Evolutionary conservation across 2,113 vertebrate species (phyloP), one percentile per base, ranked within the genome.

Genomic region (Caloenas nicobarica): DNA sequence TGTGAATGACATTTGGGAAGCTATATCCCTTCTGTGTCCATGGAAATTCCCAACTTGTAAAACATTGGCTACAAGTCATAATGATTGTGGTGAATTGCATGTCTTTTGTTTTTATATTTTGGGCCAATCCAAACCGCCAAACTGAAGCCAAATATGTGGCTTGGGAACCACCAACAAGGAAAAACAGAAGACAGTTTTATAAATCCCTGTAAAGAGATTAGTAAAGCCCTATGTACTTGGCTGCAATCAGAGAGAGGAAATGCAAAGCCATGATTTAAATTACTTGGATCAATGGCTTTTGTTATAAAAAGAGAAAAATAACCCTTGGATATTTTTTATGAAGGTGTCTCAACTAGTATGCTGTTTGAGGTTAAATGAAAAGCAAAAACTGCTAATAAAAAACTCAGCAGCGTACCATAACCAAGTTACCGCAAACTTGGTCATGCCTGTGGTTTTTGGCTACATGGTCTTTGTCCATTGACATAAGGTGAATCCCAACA

Each of bases 71-170:
- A 38, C 65, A 88, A 93, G 40, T 83, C 60, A 72, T 72, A 89
- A 80, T 13, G 10, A 57, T 53, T 0, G 1, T 11, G 17, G 42
- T 60, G 46, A 93, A 83, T 31, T 56, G 31, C 33, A 70, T 36
- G 90, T 28, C 29, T 94, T 93, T 78, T 66, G 28, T 76, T 94
- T 93, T 96, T 66, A 91, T 91, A 42, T 88, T 94, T 81, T 83
- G 53, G 51, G 64, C 81, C 66, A 89, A 36, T 56, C 9, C 54
- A 88, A 65, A 42, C 24, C 4, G n/a, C 10, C 12, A 86, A 19
- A 93, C 0, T 34, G 76, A 88, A 91, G 82, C 79, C 68, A 91
- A 71, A 74, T 60, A 48, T 1, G 10, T 48, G 54, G 29, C 66
- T 92, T 83, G 64, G 51, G 84, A 95, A 71, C 60, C 42, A 60